Evolutionary conservation across 2,113 vertebrate genomes (phyloP).

Genomic region (Chauna torquata): DNA sequence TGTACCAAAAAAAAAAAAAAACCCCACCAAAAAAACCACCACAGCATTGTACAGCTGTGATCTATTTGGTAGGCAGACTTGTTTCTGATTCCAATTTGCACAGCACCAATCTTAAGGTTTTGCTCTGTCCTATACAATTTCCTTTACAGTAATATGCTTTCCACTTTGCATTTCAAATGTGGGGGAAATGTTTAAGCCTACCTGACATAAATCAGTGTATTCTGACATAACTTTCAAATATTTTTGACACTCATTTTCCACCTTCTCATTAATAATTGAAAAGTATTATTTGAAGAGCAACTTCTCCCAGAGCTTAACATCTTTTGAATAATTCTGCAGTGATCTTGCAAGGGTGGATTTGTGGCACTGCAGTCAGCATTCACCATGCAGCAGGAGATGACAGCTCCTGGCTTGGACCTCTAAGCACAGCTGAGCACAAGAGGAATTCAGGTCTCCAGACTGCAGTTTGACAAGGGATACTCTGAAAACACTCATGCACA

Average conservation of each 20-base stretch:
- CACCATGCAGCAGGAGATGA: rapidly evolving
- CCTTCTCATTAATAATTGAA: neutral
- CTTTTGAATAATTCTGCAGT: neutral
- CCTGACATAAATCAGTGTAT: neutral
- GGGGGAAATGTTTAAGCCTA: neutral
- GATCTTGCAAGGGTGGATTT: neutral
- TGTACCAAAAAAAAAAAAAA: neutral
- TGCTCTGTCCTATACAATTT: neutral
- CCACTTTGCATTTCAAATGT: neutral
- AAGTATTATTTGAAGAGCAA: neutral
- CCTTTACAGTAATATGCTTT: neutral
- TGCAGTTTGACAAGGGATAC: too few species aligned
- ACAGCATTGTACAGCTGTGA: neutral
- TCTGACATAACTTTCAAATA: neutral
- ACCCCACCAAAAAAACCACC: neutral
- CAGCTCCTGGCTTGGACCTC: neutral
- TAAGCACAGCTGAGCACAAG: neutral
- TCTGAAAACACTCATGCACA: neutral
- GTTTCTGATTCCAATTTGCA: neutral
- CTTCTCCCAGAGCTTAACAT: neutral
- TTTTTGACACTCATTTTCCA: neutral
- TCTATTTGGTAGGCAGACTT: neutral
- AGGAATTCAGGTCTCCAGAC: neutral
- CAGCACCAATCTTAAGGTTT: neutral
- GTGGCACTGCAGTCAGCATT: neutral